Conservation (phyloP, 2,113 vertebrate species). For the Gymnarchus niloticus region DNA sequence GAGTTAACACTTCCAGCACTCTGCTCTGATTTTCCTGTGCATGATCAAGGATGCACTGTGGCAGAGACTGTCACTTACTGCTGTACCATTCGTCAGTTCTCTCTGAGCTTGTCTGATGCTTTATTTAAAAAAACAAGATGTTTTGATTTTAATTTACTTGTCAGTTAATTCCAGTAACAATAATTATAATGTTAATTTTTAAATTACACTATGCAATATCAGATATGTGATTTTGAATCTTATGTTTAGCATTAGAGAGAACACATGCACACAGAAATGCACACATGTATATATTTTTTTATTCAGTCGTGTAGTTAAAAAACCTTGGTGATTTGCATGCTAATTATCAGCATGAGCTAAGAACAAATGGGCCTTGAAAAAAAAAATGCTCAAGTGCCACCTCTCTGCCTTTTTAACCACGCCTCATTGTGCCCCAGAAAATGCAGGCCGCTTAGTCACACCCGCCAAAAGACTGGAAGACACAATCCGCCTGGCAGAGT, state of each 20-base stretch:
- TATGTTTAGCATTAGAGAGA: slow-evolving; percentile 9
- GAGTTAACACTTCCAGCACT: background rate
- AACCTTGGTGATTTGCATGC: slow-evolving; percentile 13
- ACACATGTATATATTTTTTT: background rate
- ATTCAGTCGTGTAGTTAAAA: background rate
- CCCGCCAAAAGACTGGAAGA: slow-evolving; percentile 99
- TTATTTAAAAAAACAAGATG: background rate
- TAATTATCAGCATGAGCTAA: slow-evolving; percentile 11
- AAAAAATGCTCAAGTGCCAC: slow-evolving; percentile 35
- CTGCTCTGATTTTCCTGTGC: slow-evolving; percentile 18
- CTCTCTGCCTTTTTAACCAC: slow-evolving; percentile 62
- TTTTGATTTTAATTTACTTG: background rate
- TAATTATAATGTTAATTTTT: background rate
- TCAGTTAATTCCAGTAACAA: background rate
- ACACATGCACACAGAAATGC: too few species aligned
- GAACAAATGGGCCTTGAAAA: background rate
- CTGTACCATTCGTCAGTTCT: slow-evolving; percentile 7
- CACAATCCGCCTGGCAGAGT: slow-evolving; percentile 93
- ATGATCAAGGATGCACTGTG: background rate
- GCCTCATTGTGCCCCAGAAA: slow-evolving; percentile 94
- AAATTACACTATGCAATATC: background rate
- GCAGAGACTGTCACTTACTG: background rate
- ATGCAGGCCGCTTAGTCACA: slow-evolving; percentile 97
- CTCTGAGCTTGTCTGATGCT: background rate
- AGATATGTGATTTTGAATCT: slow-evolving; percentile 5